Base-by-base conservation (phyloP, 2,113 vertebrate genomes). In the Hepsetus odoe region DNA sequence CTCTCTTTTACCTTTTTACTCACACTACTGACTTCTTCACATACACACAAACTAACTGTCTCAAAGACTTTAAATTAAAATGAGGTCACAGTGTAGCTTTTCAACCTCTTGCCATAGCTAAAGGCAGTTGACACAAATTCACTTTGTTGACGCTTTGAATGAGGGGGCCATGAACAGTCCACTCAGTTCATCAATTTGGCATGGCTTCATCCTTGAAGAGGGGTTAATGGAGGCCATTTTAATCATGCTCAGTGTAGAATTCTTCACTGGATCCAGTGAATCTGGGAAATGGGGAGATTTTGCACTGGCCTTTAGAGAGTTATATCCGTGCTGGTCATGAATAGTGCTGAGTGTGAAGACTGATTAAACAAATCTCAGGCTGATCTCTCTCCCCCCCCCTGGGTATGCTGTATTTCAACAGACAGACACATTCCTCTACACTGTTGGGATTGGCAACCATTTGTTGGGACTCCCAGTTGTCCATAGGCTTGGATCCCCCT, bases 391-490 rank as follows among this genome's bases (percentile, higher is more conserved):
- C 49, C 70, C 38, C 16, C 26, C 69, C 22, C 66, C n/a, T n/a
- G n/a, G n/a, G 3, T 38, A 32, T 4, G 32, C 46, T 18, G 16
- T 65, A 70, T 74, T 70, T 82, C 32, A 56, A 28, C 35, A 22
- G 22, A 40, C 58, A 5, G 44, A 65, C 65, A 40, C 77, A 67
- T 83, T 83, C 67, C 49, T 72, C 28, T 28, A 59, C 66, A 38
- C 16, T 16, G 71, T 32, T 40, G 13, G 42, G 26, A 62, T 24
- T 11, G 24, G 0, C 12, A 12, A 18, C 18, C 55, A 13, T 82
- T 72, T 51, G 68, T 59, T 49, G 49, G 74, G 61, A 64, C 58
- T 72, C 38, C 58, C 20, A 14, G 46, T 58, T 59, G 55, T 72
- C 46, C 58, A 12, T 61, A 12, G 13, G 56, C 28, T 14, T 13